A percentile compares a stretch with the other conserved stretches of the same genome.
Evolutionary conservation across 2,888 invertebrate genomes (phyloP).

Genomic region (Glaucopsyche alexis): DNA sequence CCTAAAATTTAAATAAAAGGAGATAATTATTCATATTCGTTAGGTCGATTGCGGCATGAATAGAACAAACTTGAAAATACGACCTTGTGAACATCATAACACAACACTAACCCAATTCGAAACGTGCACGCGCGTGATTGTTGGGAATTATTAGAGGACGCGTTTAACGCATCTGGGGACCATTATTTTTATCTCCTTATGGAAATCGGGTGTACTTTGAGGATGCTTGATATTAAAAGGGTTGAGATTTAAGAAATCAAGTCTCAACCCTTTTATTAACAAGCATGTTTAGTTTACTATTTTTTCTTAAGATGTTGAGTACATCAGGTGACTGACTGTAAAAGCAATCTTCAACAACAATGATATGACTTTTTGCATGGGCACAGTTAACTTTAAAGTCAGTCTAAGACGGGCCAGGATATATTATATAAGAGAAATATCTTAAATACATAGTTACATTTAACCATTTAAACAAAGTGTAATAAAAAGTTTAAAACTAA

Average conservation of each 20-base stretch:
- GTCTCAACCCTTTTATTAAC: background rate
- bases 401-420: no score
- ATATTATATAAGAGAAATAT: no score
- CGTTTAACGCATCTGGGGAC: conserved; percentile 57
- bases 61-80: conserved; percentile 43
- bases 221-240: no score
- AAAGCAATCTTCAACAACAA: background rate
- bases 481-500: background rate
- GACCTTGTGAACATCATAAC: conserved; percentile 65
- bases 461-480: no score
- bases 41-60: conserved; percentile 15
- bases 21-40: background rate
- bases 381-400: no score
- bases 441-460: no score
- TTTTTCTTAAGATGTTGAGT: background rate
- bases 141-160: conserved; percentile 58
- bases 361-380: no score
- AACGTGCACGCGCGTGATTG: conserved; percentile 65
- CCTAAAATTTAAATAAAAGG: background rate
- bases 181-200: conserved; percentile 34
- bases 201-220: conserved; percentile 15
- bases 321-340: background rate
- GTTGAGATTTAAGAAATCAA: no score
- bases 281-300: background rate
- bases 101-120: conserved; percentile 63